Conservation (phyloP, 2,797 vertebrate species). For the Tauraco hartlaubi region DNA sequence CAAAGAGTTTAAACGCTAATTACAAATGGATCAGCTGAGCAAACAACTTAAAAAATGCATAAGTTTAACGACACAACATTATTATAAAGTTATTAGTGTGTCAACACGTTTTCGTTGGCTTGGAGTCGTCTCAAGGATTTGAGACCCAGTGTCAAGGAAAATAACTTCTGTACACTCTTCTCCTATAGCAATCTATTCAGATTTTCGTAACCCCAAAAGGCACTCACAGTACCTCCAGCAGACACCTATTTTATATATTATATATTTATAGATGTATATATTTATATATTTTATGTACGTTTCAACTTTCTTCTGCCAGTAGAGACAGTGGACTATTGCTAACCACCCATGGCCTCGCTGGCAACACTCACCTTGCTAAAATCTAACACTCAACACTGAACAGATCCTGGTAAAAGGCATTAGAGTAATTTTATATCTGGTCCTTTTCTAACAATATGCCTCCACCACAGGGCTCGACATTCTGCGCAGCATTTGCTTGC, state of each 20-base stretch:
- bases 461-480: not conserved
- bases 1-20: not conserved
- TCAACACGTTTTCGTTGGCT: rapidly evolving
- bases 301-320: not conserved
- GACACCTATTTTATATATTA: not conserved
- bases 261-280: no score
- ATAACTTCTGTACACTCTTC: not conserved
- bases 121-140: not conserved
- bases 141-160: not conserved
- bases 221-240: not conserved
- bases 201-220: not conserved
- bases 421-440: not conserved
- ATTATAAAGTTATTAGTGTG: not conserved
- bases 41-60: not conserved
- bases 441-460: not conserved
- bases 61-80: not conserved
- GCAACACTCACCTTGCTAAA: not conserved
- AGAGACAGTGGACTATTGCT: not conserved
- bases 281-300: not conserved
- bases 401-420: not conserved
- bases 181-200: not conserved
- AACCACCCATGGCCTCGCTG: not conserved
- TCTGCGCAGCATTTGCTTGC: not conserved
- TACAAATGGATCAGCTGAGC: not conserved
- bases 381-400: not conserved